Conservation (phyloP, 1,140 invertebrate genomes). For the Zaprionus vittiger region DNA sequence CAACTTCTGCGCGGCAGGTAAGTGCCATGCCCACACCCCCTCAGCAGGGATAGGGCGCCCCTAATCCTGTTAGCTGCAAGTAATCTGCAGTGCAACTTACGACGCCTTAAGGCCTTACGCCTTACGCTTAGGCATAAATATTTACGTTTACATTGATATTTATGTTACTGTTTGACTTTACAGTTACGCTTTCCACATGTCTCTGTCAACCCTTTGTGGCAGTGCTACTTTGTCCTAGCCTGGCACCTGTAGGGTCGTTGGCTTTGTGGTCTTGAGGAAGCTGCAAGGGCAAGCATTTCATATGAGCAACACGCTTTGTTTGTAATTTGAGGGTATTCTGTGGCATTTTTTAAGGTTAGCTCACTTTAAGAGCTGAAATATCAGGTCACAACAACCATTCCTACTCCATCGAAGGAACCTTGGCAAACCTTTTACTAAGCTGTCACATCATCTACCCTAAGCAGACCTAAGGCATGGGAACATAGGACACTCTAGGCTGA, state of each 20-base stretch:
- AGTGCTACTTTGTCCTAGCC: not conserved
- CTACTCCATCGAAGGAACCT: not conserved
- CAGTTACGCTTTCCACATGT: not conserved
- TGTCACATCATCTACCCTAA: not conserved
- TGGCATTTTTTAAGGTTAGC: not conserved
- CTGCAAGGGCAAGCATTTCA: not conserved
- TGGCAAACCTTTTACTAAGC: too few relatives aligned
- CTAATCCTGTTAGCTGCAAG: constrained; percentile 25
- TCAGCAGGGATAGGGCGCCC: too few relatives aligned
- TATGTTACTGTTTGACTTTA: constrained; percentile 12
- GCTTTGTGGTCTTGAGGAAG: not conserved
- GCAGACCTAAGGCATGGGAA: not conserved
- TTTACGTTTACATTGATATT: constrained; percentile 28
- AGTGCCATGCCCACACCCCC: constrained; percentile 30
- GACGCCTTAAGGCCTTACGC: constrained; percentile 1
- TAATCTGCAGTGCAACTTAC: constrained; percentile 30
- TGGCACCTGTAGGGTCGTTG: not conserved
- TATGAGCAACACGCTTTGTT: not conserved
- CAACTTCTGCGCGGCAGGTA: constrained; percentile 86
- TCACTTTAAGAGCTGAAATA: not conserved
- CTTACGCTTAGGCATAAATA: constrained; percentile 25
- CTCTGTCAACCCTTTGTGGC: constrained; percentile 6
- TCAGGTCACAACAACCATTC: not conserved
- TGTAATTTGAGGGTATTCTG: not conserved
- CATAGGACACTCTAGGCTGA: too few relatives aligned